Percentiles rank a stretch among this genome's conserved stretches.
These are phyloP conservation scores for Psilanteris sp. DNA, from an alignment of 1,140 invertebrate species.

Conservation along the genomic window DNA sequence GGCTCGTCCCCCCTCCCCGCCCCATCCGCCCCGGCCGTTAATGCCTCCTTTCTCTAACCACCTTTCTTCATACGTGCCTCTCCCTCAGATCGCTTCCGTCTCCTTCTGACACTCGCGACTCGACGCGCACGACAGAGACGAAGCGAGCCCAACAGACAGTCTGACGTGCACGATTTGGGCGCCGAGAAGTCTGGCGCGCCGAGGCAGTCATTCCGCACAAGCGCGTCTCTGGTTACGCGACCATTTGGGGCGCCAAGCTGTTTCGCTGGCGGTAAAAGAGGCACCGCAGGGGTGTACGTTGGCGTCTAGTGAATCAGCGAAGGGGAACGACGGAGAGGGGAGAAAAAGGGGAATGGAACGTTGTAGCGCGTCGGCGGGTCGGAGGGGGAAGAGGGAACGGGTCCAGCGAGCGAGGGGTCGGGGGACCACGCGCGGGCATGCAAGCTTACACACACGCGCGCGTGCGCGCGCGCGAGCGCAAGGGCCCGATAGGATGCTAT, in stretches of 20 bases:
- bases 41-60: too few relatives aligned
- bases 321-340: conserved; percentile 38
- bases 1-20: too few relatives aligned
- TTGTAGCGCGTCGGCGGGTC: not conserved
- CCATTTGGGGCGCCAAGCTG: conserved; percentile 79
- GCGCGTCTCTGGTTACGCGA: conserved; percentile 79
- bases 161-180: conserved; percentile 75
- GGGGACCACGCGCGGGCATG: too few relatives aligned
- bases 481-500: too few relatives aligned
- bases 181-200: conserved; percentile 79
- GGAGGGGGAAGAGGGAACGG: conserved; percentile 5
- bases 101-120: too few relatives aligned
- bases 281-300: conserved; percentile 59
- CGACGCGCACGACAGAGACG: conserved; percentile 24
- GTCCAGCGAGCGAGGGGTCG: conserved; percentile 50
- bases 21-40: too few relatives aligned
- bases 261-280: conserved; percentile 58
- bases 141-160: conserved; percentile 27
- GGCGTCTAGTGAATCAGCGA: conserved; percentile 61
- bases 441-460: too few relatives aligned
- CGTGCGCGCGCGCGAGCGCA: too few relatives aligned
- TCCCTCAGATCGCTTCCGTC: too few relatives aligned
- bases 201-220: conserved; percentile 63
- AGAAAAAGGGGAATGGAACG: too few relatives aligned
- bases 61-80: too few relatives aligned